Percentiles rank a stretch among this genome's conserved stretches.
These are phyloP conservation scores for Chorisops tibialis DNA, from an alignment of 2,888 invertebrate species.

Conservation along the genomic window DNA sequence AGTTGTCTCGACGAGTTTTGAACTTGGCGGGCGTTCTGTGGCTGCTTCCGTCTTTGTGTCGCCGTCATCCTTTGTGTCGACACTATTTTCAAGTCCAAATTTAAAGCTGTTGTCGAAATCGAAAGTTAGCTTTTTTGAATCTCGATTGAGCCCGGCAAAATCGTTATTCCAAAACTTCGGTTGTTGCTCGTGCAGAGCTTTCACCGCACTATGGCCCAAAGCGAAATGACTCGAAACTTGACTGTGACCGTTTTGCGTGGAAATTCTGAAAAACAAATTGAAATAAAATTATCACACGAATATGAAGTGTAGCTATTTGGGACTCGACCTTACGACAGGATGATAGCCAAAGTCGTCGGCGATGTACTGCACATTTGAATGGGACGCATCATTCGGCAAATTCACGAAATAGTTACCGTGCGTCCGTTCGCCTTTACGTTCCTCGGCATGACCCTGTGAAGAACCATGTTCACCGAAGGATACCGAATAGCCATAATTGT, in stretches of 20 bases:
- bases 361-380: slow-evolving; percentile 59
- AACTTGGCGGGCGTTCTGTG: slow-evolving; percentile 41
- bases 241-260: slow-evolving; percentile 52
- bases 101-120: too few relatives aligned
- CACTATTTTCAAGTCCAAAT: too few relatives aligned
- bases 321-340: slow-evolving; percentile 54
- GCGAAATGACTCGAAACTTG: slow-evolving; percentile 53
- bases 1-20: slow-evolving; percentile 53
- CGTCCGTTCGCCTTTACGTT: slow-evolving; percentile 52
- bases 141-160: too few relatives aligned
- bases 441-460: slow-evolving; percentile 52
- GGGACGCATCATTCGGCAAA: slow-evolving; percentile 43
- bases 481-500: slow-evolving; percentile 55
- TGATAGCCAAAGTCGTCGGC: slow-evolving; percentile 65
- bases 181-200: slow-evolving; percentile 39
- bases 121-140: too few relatives aligned
- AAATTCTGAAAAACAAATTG: slow-evolving; percentile 42
- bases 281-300: not conserved
- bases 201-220: slow-evolving; percentile 54
- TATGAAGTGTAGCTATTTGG: not conserved
- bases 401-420: slow-evolving; percentile 51
- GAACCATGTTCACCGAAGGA: slow-evolving; percentile 45
- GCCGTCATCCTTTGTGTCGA: too few relatives aligned
- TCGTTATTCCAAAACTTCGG: not conserved
- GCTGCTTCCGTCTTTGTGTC: not conserved